Conservation (phyloP, 2,888 invertebrate genomes). For the Dolichopus griseipennis region DNA sequence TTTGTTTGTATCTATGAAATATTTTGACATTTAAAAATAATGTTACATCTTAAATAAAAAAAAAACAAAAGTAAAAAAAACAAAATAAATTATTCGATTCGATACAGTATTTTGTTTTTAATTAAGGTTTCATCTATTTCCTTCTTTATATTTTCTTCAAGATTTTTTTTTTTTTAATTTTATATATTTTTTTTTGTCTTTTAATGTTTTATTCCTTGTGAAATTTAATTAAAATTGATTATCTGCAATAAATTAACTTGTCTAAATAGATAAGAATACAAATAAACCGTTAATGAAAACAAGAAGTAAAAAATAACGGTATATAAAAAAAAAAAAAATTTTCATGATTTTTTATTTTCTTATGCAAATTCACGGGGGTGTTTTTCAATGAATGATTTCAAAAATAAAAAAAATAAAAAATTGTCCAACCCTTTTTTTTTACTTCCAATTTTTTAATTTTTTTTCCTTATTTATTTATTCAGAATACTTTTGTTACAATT, state of each 20-base stretch:
- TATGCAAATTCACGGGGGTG: neutral
- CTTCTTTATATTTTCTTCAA: neutral
- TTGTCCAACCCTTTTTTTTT: neutral
- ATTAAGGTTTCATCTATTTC: neutral
- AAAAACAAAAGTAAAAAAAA: no score
- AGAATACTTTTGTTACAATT: slow-evolving; percentile 10
- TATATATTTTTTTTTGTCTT: neutral
- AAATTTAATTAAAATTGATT: slow-evolving; percentile 22
- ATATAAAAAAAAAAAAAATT: neutral
- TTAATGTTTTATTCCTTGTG: neutral
- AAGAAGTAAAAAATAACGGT: neutral
- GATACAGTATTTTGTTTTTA: slow-evolving; percentile 1
- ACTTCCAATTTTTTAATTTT: neutral
- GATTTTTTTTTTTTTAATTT: neutral
- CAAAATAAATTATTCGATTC: neutral
- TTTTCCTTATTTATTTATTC: neutral
- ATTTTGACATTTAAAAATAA: no score
- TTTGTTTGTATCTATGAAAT: no score
- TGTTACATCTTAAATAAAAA: no score
- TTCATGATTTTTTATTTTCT: neutral
- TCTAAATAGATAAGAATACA: slow-evolving; percentile 9
- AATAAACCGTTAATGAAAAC: neutral
- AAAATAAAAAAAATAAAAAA: neutral
- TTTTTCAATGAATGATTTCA: neutral
- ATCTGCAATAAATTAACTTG: slow-evolving; percentile 20